phyloP scores from a whole-genome alignment of 2,888 invertebrate genomes.

The Drosophila austrosaltans region DNA sequence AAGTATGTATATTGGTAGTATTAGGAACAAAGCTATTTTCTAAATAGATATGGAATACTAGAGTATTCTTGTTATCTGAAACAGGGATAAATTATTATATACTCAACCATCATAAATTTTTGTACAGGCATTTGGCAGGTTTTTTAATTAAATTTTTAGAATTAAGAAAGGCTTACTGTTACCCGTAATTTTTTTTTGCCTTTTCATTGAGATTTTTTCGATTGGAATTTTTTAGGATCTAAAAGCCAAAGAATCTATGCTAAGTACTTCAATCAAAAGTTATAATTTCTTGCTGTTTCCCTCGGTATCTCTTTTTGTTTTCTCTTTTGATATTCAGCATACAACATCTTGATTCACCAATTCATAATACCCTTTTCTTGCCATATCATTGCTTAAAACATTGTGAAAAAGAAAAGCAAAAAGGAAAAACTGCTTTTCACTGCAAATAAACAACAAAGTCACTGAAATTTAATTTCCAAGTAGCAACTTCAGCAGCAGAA shows the following conservation, averaged over 20 bases:
- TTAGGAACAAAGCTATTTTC: no score
- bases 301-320: background rate
- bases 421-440: slow-evolving; percentile 16
- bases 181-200: no score
- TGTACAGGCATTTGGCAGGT: no score
- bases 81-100: no score
- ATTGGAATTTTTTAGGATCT: no score
- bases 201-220: no score
- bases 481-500: slow-evolving; percentile 45
- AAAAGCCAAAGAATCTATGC: background rate
- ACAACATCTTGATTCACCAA: slow-evolving; percentile 34
- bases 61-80: no score
- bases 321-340: slow-evolving; percentile 18
- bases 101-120: no score
- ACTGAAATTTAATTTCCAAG: slow-evolving; percentile 76
- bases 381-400: slow-evolving; percentile 39
- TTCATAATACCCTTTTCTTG: slow-evolving; percentile 56
- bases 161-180: no score
- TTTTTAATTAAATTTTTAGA: no score
- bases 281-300: background rate
- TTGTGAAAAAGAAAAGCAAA: background rate
- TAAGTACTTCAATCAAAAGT: background rate
- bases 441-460: slow-evolving; percentile 78
- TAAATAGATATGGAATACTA: no score
- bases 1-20: no score